These are phyloP conservation scores for Drosophila gaucha DNA, from an alignment of 2,888 invertebrate species.

Conservation along the genomic window DNA sequence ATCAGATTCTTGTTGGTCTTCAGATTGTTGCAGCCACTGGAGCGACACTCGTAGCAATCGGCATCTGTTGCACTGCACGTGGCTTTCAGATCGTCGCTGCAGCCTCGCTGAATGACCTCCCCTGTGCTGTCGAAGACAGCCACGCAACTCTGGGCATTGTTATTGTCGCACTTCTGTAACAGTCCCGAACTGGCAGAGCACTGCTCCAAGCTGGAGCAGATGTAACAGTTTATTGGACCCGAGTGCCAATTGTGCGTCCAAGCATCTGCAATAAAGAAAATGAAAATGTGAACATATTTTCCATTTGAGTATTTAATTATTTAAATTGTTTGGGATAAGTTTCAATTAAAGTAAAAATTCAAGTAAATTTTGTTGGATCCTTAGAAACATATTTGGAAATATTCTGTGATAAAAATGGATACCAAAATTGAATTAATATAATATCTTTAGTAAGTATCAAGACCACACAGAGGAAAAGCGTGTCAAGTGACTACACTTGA, in stretches of 20 bases:
- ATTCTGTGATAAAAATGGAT: no score
- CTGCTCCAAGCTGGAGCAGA: slow-evolving; percentile 55
- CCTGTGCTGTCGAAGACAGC: slow-evolving; percentile 61
- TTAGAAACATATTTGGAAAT: no score
- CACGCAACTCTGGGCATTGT: slow-evolving; percentile 66
- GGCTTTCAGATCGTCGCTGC: slow-evolving; percentile 56
- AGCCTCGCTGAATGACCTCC: slow-evolving; percentile 71
- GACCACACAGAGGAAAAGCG: no score
- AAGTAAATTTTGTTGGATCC: no score
- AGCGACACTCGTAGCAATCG: slow-evolving; percentile 77
- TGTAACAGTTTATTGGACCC: slow-evolving; percentile 74
- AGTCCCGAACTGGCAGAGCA: slow-evolving; percentile 57
- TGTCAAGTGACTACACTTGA: no score
- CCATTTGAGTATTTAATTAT: no score
- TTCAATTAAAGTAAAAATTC: no score
- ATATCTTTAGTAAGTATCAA: no score
- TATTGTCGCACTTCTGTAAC: slow-evolving; percentile 59
- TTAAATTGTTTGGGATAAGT: no score
- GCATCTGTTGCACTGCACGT: slow-evolving; percentile 44
- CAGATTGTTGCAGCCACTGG: slow-evolving; percentile 78
- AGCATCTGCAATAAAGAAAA: slow-evolving; percentile 42
- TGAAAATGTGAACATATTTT: no score
- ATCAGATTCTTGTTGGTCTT: slow-evolving; percentile 51
- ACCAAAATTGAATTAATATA: no score
- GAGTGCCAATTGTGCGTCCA: slow-evolving; percentile 64